Evolutionary conservation across 2,797 vertebrate genomes (phyloP), one percentile per base, ranked within the genome.

Genomic region (Periparus ater): DNA sequence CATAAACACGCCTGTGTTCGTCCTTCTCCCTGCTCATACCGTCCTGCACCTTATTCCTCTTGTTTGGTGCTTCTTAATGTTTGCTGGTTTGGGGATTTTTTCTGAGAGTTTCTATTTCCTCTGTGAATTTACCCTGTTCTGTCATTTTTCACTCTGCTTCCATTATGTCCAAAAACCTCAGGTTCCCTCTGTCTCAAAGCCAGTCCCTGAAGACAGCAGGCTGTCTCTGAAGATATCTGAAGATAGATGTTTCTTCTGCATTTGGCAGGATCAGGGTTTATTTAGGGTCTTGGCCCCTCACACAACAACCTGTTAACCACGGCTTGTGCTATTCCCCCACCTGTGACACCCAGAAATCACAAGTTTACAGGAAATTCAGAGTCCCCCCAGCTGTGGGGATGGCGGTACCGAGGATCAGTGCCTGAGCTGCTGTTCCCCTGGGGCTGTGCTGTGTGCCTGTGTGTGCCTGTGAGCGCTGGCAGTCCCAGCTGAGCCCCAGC

Each of bases 401-500:
- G 74, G 12, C 32, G 67, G 20, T 6, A 7, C 26, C 8, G 10
- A 30, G 11, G 1, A 2, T 42, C 23, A 54, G 9, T 2, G 26
- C 25, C 68, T 1, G 5, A 20, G 45, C 63, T 85, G 51, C 72
- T 79, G 7, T 11, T 17, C 68, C 32, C 18, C 18, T 26, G 0
- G 0, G 62, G 63, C 55, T 77, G 53, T 87, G 57, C 50, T 30
- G 30, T 2, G 1, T 32, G 74, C 17, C 66, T 61, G 55, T 30
- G 32, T n/a, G 11, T 1, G 60, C 60, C 7, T 45, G 48, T 1
- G 2, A 27, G 7, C 55, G 29, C 6, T 4, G 15, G 3, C 30
- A 15, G n/a, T 40, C 55, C 15, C 36, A 66, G 71, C 30, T 7
- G 6, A 71, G 60, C 63, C 30, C 55, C 36, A 50, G 79, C 60